phyloP scores from a whole-genome alignment of 2,888 invertebrate species.

The Girardia tigrina region DNA sequence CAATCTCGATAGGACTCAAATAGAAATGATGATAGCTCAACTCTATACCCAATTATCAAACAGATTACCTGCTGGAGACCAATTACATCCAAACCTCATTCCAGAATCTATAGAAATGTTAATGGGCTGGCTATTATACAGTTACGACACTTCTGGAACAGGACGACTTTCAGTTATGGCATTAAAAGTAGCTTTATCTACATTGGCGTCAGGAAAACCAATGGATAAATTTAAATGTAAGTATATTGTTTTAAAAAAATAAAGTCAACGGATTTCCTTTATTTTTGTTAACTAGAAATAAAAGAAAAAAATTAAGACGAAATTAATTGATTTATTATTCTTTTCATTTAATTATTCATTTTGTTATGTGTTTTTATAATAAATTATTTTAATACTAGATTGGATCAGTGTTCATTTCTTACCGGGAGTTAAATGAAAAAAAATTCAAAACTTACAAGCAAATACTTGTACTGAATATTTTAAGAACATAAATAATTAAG shows the following conservation, averaged over 20 bases:
- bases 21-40: slow-evolving; percentile 79
- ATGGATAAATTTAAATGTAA: slow-evolving; percentile 93
- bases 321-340: too few relatives aligned
- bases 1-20: slow-evolving; percentile 57
- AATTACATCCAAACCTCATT: slow-evolving; percentile 67
- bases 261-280: too few relatives aligned
- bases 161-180: slow-evolving; percentile 67
- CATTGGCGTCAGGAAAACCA: slow-evolving; percentile 87
- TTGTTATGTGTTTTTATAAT: too few relatives aligned
- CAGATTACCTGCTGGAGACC: slow-evolving; percentile 79
- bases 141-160: slow-evolving; percentile 58
- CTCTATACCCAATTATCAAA: slow-evolving; percentile 73
- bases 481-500: too few relatives aligned
- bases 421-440: too few relatives aligned
- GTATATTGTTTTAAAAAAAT: slow-evolving; percentile 51
- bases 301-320: too few relatives aligned
- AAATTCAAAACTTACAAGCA: too few relatives aligned
- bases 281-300: too few relatives aligned
- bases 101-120: slow-evolving; percentile 68
- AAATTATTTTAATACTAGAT: too few relatives aligned
- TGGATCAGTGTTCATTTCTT: too few relatives aligned
- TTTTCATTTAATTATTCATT: too few relatives aligned
- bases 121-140: slow-evolving; percentile 81
- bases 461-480: too few relatives aligned
- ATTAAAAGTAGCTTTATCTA: slow-evolving; percentile 83